phyloP scores from a whole-genome alignment of 2,888 invertebrate species.

The Glyphotaelius pellucidus region DNA sequence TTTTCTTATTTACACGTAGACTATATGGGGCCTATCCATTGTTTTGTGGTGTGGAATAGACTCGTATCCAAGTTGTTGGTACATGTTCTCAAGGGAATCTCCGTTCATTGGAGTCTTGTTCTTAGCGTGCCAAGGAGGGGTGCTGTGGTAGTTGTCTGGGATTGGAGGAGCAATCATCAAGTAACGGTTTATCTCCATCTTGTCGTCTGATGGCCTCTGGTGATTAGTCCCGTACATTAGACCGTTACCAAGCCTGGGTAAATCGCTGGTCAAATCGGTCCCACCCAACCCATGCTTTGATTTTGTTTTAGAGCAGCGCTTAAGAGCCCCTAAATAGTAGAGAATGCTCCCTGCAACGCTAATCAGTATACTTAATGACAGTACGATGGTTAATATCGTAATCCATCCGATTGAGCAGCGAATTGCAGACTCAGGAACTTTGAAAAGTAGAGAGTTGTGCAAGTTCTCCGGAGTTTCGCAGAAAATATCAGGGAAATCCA shows the following conservation, averaged over 20 bases:
- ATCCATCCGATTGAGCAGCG: constrained; percentile 81
- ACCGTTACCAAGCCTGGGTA: constrained; percentile 76
- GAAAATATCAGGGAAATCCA: constrained; percentile 79
- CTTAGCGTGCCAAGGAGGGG: constrained; percentile 77
- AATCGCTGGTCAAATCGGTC: constrained; percentile 76
- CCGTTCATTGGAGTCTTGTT: constrained; percentile 74
- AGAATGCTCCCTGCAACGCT: constrained; percentile 76
- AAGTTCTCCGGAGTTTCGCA: constrained; percentile 80
- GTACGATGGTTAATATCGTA: constrained; percentile 76
- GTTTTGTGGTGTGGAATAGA: constrained; percentile 77
- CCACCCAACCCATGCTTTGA: constrained; percentile 77
- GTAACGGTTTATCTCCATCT: constrained; percentile 76
- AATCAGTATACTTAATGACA: constrained; percentile 77
- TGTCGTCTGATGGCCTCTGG: constrained; percentile 74
- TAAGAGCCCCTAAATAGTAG: constrained; percentile 76
- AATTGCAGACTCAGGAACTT: constrained; percentile 80
- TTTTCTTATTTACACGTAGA: constrained; percentile 77
- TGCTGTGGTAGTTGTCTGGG: constrained; percentile 76
- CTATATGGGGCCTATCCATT: constrained; percentile 79
- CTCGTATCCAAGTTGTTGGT: constrained; percentile 77
- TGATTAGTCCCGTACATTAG: constrained; percentile 75
- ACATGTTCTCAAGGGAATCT: constrained; percentile 76
- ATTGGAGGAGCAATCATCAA: constrained; percentile 77
- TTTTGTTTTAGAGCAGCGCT: constrained; percentile 77
- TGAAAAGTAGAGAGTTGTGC: constrained; percentile 75